Conservation (phyloP, 2,797 vertebrate species). For the Poeciliopsis infans region DNA sequence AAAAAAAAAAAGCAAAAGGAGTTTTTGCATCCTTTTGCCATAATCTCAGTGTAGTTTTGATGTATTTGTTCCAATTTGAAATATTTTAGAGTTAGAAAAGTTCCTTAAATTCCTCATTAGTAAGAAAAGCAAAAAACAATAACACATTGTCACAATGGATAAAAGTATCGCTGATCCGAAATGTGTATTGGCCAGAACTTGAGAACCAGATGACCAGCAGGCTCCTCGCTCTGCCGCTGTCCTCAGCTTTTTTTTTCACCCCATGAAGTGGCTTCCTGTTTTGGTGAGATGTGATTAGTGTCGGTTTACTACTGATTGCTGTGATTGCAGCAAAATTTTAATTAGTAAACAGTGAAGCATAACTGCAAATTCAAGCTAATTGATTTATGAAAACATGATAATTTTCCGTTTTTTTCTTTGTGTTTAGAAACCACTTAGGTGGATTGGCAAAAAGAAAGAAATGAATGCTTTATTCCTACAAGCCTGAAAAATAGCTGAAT, state of each 20-base stretch:
- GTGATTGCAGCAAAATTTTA: slow-evolving; percentile 14
- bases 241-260: background rate
- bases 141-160: background rate
- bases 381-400: background rate
- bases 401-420: background rate
- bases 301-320: slow-evolving; percentile 13
- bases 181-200: background rate
- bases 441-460: background rate
- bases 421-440: background rate
- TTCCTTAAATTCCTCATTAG: background rate
- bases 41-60: background rate
- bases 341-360: slow-evolving; percentile 12
- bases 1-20: background rate
- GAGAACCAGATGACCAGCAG: background rate
- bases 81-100: background rate
- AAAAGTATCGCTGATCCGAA: background rate
- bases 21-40: background rate
- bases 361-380: slow-evolving; percentile 2
- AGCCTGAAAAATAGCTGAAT: background rate
- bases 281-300: background rate
- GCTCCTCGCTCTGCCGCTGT: background rate
- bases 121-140: background rate
- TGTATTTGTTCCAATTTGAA: background rate
- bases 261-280: background rate
- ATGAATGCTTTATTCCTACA: background rate